Conservation (phyloP, 2,797 vertebrate genomes). For the Melopsittacus undulatus region DNA sequence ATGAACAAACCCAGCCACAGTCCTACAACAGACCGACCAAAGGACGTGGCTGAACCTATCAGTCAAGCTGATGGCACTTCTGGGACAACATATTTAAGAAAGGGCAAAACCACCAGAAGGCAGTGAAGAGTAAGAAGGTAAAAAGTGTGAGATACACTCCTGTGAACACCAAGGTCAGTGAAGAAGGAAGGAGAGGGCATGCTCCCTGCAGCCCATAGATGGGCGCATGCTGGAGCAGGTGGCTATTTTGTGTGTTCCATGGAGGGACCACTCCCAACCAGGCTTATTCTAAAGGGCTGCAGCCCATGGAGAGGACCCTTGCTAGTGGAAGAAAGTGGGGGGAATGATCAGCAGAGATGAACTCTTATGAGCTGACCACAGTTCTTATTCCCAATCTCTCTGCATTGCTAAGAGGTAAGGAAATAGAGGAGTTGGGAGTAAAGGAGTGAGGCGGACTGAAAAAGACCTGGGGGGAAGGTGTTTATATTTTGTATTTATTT, state of each 20-base stretch:
- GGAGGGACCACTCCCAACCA: neutral
- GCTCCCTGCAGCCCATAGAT: neutral
- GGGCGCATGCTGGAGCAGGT: fast-evolving
- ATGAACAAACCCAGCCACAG: neutral
- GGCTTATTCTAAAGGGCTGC: neutral
- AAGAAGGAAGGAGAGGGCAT: neutral
- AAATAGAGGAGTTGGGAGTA: neutral
- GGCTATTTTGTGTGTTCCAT: neutral
- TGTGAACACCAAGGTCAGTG: neutral
- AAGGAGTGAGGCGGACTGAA: neutral
- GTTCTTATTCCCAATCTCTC: fast-evolving
- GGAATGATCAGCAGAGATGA: neutral
- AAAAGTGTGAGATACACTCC: neutral
- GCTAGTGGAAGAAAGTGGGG: neutral
- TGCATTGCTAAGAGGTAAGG: neutral
- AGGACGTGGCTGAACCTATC: neutral
- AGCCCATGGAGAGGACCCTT: neutral
- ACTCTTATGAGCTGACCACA: neutral
- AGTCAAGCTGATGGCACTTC: fast-evolving
- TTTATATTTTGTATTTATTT: neutral
- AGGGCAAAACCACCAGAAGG: neutral
- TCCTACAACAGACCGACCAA: neutral
- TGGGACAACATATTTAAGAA: neutral
- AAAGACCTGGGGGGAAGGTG: neutral
- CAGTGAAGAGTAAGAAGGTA: neutral